phyloP scores from a whole-genome alignment of 2,888 invertebrate genomes.

The Stegophylla sp. region DNA sequence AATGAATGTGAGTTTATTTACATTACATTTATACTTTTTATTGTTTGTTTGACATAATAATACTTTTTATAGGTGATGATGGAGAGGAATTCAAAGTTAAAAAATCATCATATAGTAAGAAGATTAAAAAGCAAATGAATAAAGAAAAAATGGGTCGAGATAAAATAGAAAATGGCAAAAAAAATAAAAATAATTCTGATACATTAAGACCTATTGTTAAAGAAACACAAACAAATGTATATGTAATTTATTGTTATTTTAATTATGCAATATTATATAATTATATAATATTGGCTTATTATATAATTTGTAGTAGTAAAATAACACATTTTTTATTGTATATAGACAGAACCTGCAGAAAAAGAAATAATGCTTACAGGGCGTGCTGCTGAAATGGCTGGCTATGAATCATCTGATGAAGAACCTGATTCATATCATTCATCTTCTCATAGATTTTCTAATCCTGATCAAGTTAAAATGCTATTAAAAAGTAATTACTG shows the following conservation, averaged over 20 bases:
- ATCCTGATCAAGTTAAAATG: slow-evolving; percentile 77
- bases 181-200: slow-evolving; percentile 75
- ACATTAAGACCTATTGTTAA: slow-evolving; percentile 67
- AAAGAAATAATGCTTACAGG: slow-evolving; percentile 74
- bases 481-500: slow-evolving; percentile 74
- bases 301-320: neutral
- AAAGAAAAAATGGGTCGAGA: slow-evolving; percentile 74
- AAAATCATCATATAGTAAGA: slow-evolving; percentile 92
- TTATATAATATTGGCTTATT: neutral
- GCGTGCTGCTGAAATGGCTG: slow-evolving; percentile 82
- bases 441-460: slow-evolving; percentile 69
- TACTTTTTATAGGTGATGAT: slow-evolving; percentile 71
- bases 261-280: neutral
- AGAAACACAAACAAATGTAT: slow-evolving; percentile 7
- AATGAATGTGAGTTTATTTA: slow-evolving; percentile 70
- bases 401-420: slow-evolving; percentile 72
- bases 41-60: neutral
- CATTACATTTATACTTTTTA: neutral
- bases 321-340: neutral
- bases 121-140: slow-evolving; percentile 83
- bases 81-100: slow-evolving; percentile 93
- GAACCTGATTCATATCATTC: slow-evolving; percentile 66
- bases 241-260: slow-evolving; percentile 17
- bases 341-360: slow-evolving; percentile 34
- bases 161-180: slow-evolving; percentile 69